A percentile compares a stretch with the other conserved stretches of the same genome.
phyloP scores from a whole-genome alignment of 1,140 invertebrate species.

The Drosophila repletoides region DNA sequence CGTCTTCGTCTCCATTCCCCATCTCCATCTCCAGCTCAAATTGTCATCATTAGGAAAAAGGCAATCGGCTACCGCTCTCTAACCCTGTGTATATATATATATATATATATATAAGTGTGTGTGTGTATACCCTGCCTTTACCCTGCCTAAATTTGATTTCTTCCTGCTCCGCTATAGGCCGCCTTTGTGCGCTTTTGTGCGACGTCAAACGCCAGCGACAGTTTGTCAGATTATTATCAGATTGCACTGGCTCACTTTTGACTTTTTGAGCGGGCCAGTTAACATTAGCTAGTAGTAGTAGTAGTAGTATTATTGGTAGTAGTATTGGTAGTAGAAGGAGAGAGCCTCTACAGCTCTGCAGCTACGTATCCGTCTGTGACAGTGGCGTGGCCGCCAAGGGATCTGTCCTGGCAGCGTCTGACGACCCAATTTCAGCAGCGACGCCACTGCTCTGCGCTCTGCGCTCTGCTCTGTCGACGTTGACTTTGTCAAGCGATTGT shows the following conservation, averaged over 20 bases:
- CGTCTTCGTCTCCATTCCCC: background rate
- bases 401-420: slow-evolving; percentile 32
- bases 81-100: slow-evolving; percentile 10
- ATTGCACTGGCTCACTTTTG: slow-evolving; percentile 81
- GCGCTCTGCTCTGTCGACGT: slow-evolving; percentile 17
- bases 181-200: slow-evolving; percentile 72
- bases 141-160: slow-evolving; percentile 73
- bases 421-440: slow-evolving; percentile 51
- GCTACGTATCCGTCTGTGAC: slow-evolving; percentile 18
- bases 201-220: slow-evolving; percentile 79
- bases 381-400: slow-evolving; percentile 58
- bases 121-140: background rate
- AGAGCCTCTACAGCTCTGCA: slow-evolving; percentile 6
- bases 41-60: slow-evolving; percentile 82
- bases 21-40: slow-evolving; percentile 57
- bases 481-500: slow-evolving; percentile 70
- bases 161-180: slow-evolving; percentile 62
- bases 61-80: slow-evolving; percentile 73
- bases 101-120: too few species aligned
- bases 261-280: slow-evolving; percentile 64
- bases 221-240: slow-evolving; percentile 82
- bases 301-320: too few species aligned
- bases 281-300: slow-evolving; percentile 39
- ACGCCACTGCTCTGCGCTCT: slow-evolving; percentile 58
- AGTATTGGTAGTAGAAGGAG: slow-evolving; percentile 54